Percentiles rank a stretch among this genome's conserved stretches.
phyloP scores from a whole-genome alignment of 1,140 invertebrate genomes.

The Ptiloglossa arizonensis region DNA sequence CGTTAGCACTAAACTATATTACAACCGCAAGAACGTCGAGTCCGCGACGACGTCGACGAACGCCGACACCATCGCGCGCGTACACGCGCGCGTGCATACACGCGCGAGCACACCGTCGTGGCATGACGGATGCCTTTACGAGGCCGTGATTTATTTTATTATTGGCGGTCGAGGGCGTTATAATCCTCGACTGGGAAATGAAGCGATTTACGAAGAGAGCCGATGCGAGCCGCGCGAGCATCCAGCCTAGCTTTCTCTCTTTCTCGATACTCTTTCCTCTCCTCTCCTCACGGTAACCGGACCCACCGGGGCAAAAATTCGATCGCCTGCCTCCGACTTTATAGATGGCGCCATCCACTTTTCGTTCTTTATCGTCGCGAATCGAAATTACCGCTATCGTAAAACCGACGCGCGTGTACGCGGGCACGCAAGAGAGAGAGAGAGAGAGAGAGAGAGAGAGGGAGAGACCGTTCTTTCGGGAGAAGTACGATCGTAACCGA shows the following conservation, averaged over 20 bases:
- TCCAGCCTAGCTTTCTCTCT: too few species aligned
- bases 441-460: too few species aligned
- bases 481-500: constrained; percentile 41
- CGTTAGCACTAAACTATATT: constrained; percentile 75
- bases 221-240: not conserved
- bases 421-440: too few species aligned
- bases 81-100: constrained; percentile 23
- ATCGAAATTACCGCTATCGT: constrained; percentile 67
- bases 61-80: constrained; percentile 33
- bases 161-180: constrained; percentile 64
- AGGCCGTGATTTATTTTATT: constrained; percentile 79
- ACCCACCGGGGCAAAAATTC: constrained; percentile 52
- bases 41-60: constrained; percentile 3
- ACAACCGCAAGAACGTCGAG: constrained; percentile 70
- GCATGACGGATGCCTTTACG: constrained; percentile 77
- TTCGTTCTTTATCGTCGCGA: constrained; percentile 58
- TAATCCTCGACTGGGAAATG: constrained; percentile 70
- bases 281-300: not conserved
- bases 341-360: constrained; percentile 57
- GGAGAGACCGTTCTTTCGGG: constrained; percentile 29
- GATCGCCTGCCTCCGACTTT: constrained; percentile 49
- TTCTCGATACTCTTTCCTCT: not conserved
- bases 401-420: constrained; percentile 50
- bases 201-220: constrained; percentile 74
- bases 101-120: constrained; percentile 29